A percentile compares a stretch with the other conserved stretches of the same genome.
Evolutionary conservation across 2,113 vertebrate species (phyloP).

Genomic region (Oxyura jamaicensis): DNA sequence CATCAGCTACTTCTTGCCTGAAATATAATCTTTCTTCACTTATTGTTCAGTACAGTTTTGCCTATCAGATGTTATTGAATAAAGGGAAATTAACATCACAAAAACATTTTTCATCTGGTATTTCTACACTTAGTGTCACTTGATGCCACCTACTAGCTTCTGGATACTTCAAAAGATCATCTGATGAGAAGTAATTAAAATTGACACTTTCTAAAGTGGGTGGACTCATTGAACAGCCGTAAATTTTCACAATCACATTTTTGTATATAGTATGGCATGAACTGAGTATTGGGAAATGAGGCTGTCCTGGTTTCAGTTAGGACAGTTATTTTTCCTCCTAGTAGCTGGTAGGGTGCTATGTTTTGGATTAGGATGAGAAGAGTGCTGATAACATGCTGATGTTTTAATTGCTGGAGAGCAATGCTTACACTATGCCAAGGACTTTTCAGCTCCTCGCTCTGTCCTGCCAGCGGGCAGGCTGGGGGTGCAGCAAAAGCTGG

Average conservation of each 20-base stretch:
- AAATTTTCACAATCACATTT: not conserved
- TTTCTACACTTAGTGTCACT: not conserved
- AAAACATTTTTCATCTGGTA: not conserved
- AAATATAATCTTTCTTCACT: not conserved
- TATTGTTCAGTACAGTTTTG: not conserved
- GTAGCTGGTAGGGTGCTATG: too few species aligned
- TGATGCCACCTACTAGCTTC: not conserved
- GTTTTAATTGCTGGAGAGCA: too few species aligned
- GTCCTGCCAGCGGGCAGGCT: too few species aligned
- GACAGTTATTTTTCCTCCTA: too few species aligned
- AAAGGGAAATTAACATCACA: not conserved
- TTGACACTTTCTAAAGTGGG: not conserved
- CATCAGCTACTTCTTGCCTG: not conserved
- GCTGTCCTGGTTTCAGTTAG: too few species aligned
- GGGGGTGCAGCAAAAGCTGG: too few species aligned
- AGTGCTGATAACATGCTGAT: too few species aligned
- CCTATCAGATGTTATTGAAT: not conserved
- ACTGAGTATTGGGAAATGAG: not conserved
- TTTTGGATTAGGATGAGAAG: too few species aligned
- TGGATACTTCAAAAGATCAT: not conserved
- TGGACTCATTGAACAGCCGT: not conserved
- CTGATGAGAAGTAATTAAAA: not conserved
- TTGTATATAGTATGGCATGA: not conserved
- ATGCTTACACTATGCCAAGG: too few species aligned
- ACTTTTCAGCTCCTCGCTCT: too few species aligned